These are phyloP conservation scores for Gasteruption jaculator DNA, from an alignment of 2,888 invertebrate genomes.

Conservation along the genomic window DNA sequence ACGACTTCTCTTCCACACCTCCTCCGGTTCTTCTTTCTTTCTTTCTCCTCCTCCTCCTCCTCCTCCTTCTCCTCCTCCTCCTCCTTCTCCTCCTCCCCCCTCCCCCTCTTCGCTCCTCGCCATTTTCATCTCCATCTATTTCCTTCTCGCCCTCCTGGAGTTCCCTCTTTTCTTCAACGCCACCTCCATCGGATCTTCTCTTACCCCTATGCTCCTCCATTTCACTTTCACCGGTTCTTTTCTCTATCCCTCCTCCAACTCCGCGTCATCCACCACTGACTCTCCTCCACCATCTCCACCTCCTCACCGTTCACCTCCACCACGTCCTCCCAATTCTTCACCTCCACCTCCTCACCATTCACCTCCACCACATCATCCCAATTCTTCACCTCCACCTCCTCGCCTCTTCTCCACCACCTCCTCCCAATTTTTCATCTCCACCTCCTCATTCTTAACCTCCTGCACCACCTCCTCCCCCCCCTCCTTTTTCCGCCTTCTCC, in stretches of 20 bases:
- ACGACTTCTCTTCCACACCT: neutral
- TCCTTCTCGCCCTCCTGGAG: too few relatives aligned
- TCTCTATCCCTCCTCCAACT: constrained; percentile 11
- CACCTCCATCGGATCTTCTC: too few relatives aligned
- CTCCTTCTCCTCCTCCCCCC: neutral
- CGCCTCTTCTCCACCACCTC: constrained; percentile 28
- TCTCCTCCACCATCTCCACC: neutral
- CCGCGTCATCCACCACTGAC: neutral
- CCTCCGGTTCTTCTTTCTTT: constrained; percentile 8
- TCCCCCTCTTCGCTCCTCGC: too few relatives aligned
- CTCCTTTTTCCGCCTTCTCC: too few relatives aligned
- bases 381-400: constrained; percentile 30
- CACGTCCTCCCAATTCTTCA: constrained; percentile 20
- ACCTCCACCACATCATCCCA: constrained; percentile 1
- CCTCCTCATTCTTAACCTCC: constrained; percentile 9
- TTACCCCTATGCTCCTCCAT: neutral
- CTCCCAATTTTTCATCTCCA: constrained; percentile 1
- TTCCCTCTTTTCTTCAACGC: too few relatives aligned
- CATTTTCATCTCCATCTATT: too few relatives aligned
- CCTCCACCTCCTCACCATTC: too few relatives aligned
- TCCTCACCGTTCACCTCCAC: constrained; percentile 15
- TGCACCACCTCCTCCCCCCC: constrained; percentile 21
- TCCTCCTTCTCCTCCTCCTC: too few relatives aligned
- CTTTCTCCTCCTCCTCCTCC: constrained; percentile 20
- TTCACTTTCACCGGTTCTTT: neutral